Base-by-base conservation (phyloP, 2,113 vertebrate genomes). In the Lepisosteus osseus region DNA sequence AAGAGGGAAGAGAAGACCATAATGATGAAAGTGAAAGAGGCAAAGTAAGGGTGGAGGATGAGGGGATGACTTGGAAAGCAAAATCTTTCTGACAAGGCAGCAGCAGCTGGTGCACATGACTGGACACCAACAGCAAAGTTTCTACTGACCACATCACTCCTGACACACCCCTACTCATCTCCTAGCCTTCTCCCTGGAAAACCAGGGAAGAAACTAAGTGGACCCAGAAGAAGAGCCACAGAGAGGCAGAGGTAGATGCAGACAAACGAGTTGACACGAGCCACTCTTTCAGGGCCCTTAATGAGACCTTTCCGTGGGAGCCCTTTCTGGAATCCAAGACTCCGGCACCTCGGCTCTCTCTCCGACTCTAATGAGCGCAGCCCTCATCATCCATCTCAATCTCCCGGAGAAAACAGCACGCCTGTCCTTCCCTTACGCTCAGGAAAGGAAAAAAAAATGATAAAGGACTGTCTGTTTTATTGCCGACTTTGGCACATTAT, bases 181-280 rank as follows among this genome's bases (percentile, higher is more conserved):
- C 64, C 64, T 42, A 47, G 13, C 15, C 15, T 40, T 67, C 66
- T 54, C 45, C 66, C 54, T 54, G 47, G 0, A 47, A 67, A 67
- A 17, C 42, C 44, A 51, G 69, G 41, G 56, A 57, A 47, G 17
- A 11, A n/a, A 7, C 15, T 29, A 47, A 29, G 69, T 42, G 14
- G 56, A 43, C 42, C 3, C n/a, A 29, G 59, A 62, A 43, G 57
- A 7, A 43, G 63, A 6, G 51, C n/a, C 13, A 70, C 7, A 29
- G 42, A 65, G 6, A 47, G 57, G 41, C 43, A 62, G 62, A 64
- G 47, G 3, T 5, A 59, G 14, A 59, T 5, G n/a, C 82, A 70
- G 68, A 77, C 65, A 80, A 78, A 83, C 59, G 76, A 79, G 79
- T 69, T 79, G 76, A 67, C 54, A 66, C 70, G 80, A 77, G 73